Percentiles rank a stretch among this genome's conserved stretches.
phyloP scores from a whole-genome alignment of 1,140 invertebrate species.

The Plodia interpunctella region DNA sequence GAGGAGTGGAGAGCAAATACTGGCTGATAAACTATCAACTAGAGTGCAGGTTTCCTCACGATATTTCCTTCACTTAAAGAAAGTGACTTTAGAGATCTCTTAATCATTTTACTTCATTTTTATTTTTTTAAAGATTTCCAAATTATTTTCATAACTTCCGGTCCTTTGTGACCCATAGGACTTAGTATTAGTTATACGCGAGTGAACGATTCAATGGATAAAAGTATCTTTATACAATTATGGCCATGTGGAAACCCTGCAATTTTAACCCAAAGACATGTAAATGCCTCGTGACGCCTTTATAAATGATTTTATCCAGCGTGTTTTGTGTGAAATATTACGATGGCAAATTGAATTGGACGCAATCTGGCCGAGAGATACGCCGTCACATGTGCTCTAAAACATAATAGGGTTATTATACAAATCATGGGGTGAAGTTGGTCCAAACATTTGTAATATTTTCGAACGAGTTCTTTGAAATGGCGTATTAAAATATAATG shows the following conservation, averaged over 20 bases:
- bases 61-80: too few species aligned
- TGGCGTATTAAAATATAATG: conserved; percentile 2
- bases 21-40: too few species aligned
- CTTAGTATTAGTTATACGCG: too few species aligned
- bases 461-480: conserved; percentile 3
- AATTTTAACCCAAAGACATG: conserved; percentile 35
- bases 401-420: conserved; percentile 30
- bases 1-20: too few species aligned
- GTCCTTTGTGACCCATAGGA: too few species aligned
- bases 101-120: too few species aligned
- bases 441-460: conserved; percentile 16
- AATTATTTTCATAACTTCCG: too few species aligned
- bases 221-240: too few species aligned
- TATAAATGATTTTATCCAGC: conserved; percentile 68
- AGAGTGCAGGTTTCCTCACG: too few species aligned
- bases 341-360: conserved; percentile 66
- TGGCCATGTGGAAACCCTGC: conserved; percentile 34
- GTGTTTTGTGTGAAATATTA: conserved; percentile 68
- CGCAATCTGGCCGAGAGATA: conserved; percentile 54
- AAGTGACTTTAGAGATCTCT: too few species aligned
- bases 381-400: conserved; percentile 47
- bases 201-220: too few species aligned
- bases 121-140: too few species aligned
- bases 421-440: conserved; percentile 11
- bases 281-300: conserved; percentile 66